A percentile compares a stretch with the other conserved stretches of the same genome.
Evolutionary conservation across 2,797 vertebrate species (phyloP).

Genomic region (Taeniopygia guttata): DNA sequence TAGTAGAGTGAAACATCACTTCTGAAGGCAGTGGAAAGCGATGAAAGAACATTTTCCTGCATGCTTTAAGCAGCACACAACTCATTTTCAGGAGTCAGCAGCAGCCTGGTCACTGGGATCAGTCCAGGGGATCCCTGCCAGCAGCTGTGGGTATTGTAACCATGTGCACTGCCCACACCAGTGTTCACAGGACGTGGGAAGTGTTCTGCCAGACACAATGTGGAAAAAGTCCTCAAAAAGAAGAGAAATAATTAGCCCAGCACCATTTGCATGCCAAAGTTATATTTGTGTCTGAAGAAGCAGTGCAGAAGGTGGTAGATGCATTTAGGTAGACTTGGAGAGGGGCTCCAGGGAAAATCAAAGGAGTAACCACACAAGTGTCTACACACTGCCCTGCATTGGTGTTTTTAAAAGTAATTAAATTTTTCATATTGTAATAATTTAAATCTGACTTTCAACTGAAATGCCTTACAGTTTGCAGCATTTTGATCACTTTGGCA

Average conservation of each 20-base stretch:
- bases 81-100: conserved; percentile 13
- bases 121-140: neutral
- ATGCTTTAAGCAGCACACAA: neutral
- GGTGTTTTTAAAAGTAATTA: neutral
- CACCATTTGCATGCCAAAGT: neutral
- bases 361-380: neutral
- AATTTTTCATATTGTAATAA: neutral
- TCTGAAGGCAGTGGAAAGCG: neutral
- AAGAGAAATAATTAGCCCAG: neutral
- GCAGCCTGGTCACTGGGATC: conserved; percentile 5
- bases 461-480: neutral
- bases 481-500: neutral
- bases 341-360: neutral
- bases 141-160: neutral
- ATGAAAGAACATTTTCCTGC: neutral
- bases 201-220: neutral
- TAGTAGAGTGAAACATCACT: neutral
- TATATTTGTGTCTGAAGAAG: neutral
- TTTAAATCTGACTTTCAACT: neutral
- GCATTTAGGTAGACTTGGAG: neutral
- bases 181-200: neutral
- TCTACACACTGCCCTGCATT: neutral
- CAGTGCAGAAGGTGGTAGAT: neutral
- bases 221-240: neutral
- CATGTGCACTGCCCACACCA: neutral